phyloP scores from a whole-genome alignment of 2,797 vertebrate genomes.

The Melanotaenia maccullochi region DNA sequence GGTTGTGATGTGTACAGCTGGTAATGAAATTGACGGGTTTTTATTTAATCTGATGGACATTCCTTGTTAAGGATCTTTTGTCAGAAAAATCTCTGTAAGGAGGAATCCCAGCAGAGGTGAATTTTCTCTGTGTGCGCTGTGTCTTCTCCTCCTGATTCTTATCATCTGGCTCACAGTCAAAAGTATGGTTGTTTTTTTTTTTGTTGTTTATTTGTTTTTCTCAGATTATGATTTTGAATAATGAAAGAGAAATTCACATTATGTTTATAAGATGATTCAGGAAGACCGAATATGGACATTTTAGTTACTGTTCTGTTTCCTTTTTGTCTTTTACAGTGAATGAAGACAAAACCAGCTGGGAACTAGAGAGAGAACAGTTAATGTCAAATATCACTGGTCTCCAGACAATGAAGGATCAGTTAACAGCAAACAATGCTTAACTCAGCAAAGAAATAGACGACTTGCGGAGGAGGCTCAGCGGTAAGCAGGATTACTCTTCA shows the following conservation, averaged over 20 bases:
- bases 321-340: constrained; percentile 19
- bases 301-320: constrained; percentile 16
- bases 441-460: background rate
- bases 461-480: rapidly evolving
- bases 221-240: background rate
- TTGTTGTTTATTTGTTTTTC: background rate
- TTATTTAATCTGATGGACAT: background rate
- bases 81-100: constrained; percentile 5
- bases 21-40: background rate
- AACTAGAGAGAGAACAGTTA: background rate
- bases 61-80: constrained; percentile 33
- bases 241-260: background rate
- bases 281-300: background rate
- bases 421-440: background rate
- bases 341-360: constrained; percentile 1
- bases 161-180: constrained; percentile 44
- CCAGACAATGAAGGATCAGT: background rate
- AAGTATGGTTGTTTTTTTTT: constrained; percentile 34
- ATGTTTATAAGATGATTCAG: background rate
- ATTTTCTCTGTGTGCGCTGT: constrained; percentile 21
- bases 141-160: constrained; percentile 53
- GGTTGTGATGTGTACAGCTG: background rate
- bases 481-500: constrained; percentile 25
- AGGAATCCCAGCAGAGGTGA: constrained; percentile 11
- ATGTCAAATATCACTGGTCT: background rate